Base-by-base conservation (phyloP, 2,888 invertebrate genomes). In the Caenorhabditis japonica region DNA sequence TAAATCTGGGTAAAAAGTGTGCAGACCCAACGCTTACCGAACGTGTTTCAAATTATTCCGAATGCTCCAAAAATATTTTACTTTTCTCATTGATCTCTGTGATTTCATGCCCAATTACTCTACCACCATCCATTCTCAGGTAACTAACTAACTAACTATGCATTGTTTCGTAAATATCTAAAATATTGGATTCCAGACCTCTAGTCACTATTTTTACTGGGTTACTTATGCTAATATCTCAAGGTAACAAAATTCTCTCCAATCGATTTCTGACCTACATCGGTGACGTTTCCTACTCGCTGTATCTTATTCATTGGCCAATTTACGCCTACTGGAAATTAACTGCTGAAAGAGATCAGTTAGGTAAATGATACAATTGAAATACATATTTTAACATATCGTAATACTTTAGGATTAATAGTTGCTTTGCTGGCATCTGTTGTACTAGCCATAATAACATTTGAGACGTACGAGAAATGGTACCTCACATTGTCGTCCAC, bases 291-390 rank as follows among this genome's bases (percentile, higher is more conserved):
- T 66, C 66, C 8, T 66, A 66, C 25, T 49, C 66, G 2, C 17
- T 66, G 0, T 66, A 66, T 8, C 44, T 66, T 7, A 51, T 66
- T 30, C 66, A 66, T 15, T 66, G 66, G 66, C 66, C 66, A 5
- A 58, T 66, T 44, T 66, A 43, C 44, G 56, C 58, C 4, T 66
- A 51, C 19, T 47, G 46, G 30, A 56, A 49, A 7, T 25, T 66
- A 10, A 47, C 55, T 15, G 13, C 39, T 3, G 59, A 49, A 7
- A 49, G 39, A 15, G 36, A 38, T 21, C 19, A 55, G 33, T 23
- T 7, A 21, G 47, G 55, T 64, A n/a, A 38, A 34, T 21, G 27
- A 15, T n/a, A n/a, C n/a, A n/a, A n/a, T n/a, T n/a, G 8, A 19
- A 25, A n/a, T n/a, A n/a, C n/a, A n/a, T n/a, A n/a, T n/a, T n/a